A percentile compares a stretch with the other conserved stretches of the same genome.
These are phyloP conservation scores for Verasper variegatus DNA, from an alignment of 2,113 vertebrate species.

Conservation along the genomic window DNA sequence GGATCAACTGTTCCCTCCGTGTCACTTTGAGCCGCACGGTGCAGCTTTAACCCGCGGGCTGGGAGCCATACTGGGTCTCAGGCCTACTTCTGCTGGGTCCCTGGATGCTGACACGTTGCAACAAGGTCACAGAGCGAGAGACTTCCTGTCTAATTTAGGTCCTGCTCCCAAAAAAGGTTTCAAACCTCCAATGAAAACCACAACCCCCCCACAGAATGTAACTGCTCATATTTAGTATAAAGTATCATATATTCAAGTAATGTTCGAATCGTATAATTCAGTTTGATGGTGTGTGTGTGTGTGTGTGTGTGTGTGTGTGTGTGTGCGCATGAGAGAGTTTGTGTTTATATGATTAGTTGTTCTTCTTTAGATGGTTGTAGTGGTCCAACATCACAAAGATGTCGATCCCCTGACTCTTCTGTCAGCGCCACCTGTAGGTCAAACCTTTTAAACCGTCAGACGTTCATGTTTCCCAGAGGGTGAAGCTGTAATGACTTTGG, in stretches of 20 bases:
- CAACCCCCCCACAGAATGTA: neutral
- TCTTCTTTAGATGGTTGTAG: neutral
- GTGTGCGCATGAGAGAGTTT: too few species aligned
- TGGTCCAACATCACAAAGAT: too few species aligned
- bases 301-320: too few species aligned
- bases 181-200: constrained; percentile 8
- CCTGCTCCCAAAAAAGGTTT: constrained; percentile 17
- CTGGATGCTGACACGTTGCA: constrained; percentile 65
- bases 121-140: constrained; percentile 64
- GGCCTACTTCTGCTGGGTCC: constrained; percentile 64
- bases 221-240: neutral
- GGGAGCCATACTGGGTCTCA: constrained; percentile 49
- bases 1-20: neutral
- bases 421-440: too few species aligned
- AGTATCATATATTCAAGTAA: too few species aligned
- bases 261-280: neutral
- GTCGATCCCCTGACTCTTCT: too few species aligned
- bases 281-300: too few species aligned
- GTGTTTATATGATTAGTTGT: neutral
- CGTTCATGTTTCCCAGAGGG: too few species aligned
- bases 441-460: too few species aligned
- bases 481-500: too few species aligned
- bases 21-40: constrained; percentile 8
- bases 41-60: constrained; percentile 48
- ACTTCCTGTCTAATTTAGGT: constrained; percentile 61